Evolutionary conservation across 37 sponge, comb jelly and placozoan species (phyloP), one percentile per base, ranked within the genome.

Genomic region (Beroe forskalii): DNA sequence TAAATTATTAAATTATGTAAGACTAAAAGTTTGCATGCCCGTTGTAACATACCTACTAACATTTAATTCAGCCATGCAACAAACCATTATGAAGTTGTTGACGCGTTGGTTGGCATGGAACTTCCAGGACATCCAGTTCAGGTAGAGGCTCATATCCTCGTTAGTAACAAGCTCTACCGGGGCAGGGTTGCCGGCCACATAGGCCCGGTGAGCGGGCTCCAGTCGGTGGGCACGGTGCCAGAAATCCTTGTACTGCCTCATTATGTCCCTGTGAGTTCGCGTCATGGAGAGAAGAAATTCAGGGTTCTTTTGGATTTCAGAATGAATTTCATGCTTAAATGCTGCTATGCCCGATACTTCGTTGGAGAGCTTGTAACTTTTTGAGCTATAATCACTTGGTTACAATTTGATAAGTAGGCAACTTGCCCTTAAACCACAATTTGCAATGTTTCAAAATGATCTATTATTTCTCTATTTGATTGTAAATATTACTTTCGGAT

Each of bases 161-260:
- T 72, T 72, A 72, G 75, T 72, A 39, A 72, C 75, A 35, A 72
- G 75, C 39, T 72, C 39, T 35, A 72, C 14, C 1, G 75, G 75
- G 19, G 75, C 75, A 20, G 75, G 75, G 28, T 72, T 72, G 14
- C 75, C 75, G 39, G 39, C 75, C 40, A 37, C 22, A 20, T 22
- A 72, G 36, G 75, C 75, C 30, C 40, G 28, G 75, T 72, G 75
- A 39, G 75, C 75, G 4, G 75, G 75, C 35, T 72, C 75, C 6
- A 72, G 75, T 33, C 75, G 23, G 75, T 72, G 75, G 75, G 75
- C 75, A 72, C 75, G 75, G 40, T 72, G 75, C 75, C 75, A 72
- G 75, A 32, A 72, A 72, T 72, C 75, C 30, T 72, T 72, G 38
- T 72, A 72, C 75, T 72, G 75, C 40, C 19, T 39, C 75, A 72